Percentiles rank a stretch among this genome's conserved stretches.
Evolutionary conservation across 1,140 invertebrate genomes (phyloP).

Genomic region (Hypothenemus hampei): DNA sequence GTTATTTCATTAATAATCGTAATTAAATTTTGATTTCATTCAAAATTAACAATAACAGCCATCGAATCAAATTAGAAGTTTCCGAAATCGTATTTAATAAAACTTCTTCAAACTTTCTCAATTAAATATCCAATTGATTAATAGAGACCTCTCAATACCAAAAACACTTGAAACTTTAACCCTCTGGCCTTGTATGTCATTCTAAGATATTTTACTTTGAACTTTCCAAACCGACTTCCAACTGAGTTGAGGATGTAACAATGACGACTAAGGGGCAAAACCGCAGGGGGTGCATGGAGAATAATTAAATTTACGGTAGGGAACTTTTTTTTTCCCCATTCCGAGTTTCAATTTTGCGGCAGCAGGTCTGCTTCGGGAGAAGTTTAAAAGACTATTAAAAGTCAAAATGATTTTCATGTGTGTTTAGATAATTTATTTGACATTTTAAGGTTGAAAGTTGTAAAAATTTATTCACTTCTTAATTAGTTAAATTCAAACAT

Average conservation of each 20-base stretch:
- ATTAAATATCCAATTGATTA: slow-evolving; percentile 7
- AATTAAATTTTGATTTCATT: no score
- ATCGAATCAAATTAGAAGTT: slow-evolving; percentile 1
- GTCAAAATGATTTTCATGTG: not conserved
- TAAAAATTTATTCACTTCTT: not conserved
- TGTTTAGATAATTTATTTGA: not conserved
- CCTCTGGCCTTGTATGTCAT: not conserved
- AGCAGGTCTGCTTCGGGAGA: not conserved
- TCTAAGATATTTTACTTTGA: not conserved
- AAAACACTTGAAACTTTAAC: slow-evolving; percentile 3
- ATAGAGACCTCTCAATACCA: slow-evolving; percentile 1
- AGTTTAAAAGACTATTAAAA: not conserved
- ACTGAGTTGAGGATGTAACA: not conserved
- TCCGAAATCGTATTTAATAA: not conserved
- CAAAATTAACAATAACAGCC: no score
- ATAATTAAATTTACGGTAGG: not conserved
- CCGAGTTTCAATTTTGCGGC: not conserved
- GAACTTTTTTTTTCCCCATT: not conserved
- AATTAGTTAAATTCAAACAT: not conserved
- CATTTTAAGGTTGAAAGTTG: not conserved
- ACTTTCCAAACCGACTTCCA: not conserved
- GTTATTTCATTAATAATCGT: no score
- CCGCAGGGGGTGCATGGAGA: not conserved
- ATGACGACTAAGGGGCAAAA: not conserved
- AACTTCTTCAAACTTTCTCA: slow-evolving; percentile 3